Conservation (phyloP, 2,888 invertebrate species). For the Nemurella pictetii region DNA sequence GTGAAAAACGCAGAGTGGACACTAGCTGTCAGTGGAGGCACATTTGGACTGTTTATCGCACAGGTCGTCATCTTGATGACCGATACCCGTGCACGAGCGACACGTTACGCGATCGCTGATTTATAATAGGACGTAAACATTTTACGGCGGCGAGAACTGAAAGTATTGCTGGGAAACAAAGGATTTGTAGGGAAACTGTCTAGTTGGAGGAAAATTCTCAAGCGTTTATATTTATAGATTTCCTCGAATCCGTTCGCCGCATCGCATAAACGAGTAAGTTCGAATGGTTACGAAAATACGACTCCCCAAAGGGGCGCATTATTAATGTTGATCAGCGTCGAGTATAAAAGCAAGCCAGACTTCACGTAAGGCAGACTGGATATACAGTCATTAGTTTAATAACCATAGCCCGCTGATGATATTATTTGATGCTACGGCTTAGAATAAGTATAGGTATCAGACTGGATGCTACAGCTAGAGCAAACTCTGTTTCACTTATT, state of each 20-base stretch:
- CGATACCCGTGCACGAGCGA: not conserved
- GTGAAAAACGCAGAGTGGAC: not conserved
- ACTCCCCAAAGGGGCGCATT: not conserved
- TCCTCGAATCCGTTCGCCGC: not conserved
- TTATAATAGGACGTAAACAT: not conserved
- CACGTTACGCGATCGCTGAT: not conserved
- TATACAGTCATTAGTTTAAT: not conserved
- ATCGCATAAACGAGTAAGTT: not conserved
- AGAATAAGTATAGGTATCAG: no score
- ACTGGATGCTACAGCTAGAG: not conserved
- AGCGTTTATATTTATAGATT: not conserved
- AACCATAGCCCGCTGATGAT: not conserved
- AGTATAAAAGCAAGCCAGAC: not conserved
- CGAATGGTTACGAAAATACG: not conserved
- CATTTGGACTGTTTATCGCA: not conserved
- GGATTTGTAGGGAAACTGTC: not conserved
- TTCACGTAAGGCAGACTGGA: not conserved
- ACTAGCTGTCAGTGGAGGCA: not conserved
- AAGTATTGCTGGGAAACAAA: not conserved
- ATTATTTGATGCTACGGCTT: not conserved
- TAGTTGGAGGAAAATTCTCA: not conserved
- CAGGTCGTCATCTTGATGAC: not conserved
- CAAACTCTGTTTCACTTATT: not conserved
- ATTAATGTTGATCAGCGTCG: not conserved
- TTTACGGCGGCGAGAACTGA: not conserved